Base-by-base conservation (phyloP, 2,113 vertebrate species). In the Gambusia affinis region DNA sequence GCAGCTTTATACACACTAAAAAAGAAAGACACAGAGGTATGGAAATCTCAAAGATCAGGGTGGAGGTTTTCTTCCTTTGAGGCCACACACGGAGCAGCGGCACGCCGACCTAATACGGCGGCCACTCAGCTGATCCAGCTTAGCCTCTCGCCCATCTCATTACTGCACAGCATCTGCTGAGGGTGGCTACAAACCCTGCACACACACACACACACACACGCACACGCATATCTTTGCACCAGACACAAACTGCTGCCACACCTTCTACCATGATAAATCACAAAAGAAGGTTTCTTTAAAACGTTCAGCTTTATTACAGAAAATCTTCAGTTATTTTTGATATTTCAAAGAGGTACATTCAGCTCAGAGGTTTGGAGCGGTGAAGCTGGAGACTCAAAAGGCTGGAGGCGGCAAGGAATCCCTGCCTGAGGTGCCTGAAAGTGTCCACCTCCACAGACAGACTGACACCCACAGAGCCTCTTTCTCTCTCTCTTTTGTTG, bases 311-410 rank as follows among this genome's bases (percentile, higher is more conserved):
- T 95, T 94, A 95, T 95, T 95, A 89, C 82, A 93, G 87, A 94
- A 94, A 87, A 84, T 80, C 80, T 77, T 93, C 73, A 78, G 72
- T 42, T 42, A 67, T 91, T 91, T 67, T 93, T 86, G 87, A 93
- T 78, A 85, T 91, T 88, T 89, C 84, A 89, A 93, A 94, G 90
- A 91, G 92, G 92, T 95, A 95, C 94, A 95, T 95, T 95, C 94
- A 94, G 82, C 89, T 92, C 79, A 62, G 91, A 92, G 90, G 85
- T 92, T 86, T 64, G 74, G 81, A 90, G 92, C 83, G 86, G 81
- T 83, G 84, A 90, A 85, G 91, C 87, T 76, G 85, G 89, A 87
- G 83, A 69, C 85, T 84, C 73, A 67, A 72, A 82, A 83, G 84
- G 68, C 73, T 82, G 65, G 76, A 89, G 84, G 81, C 69, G 81